Percentiles rank a stretch among this genome's conserved stretches.
Conservation (phyloP, 2,113 vertebrate genomes). For the Pampusana beccarii region DNA sequence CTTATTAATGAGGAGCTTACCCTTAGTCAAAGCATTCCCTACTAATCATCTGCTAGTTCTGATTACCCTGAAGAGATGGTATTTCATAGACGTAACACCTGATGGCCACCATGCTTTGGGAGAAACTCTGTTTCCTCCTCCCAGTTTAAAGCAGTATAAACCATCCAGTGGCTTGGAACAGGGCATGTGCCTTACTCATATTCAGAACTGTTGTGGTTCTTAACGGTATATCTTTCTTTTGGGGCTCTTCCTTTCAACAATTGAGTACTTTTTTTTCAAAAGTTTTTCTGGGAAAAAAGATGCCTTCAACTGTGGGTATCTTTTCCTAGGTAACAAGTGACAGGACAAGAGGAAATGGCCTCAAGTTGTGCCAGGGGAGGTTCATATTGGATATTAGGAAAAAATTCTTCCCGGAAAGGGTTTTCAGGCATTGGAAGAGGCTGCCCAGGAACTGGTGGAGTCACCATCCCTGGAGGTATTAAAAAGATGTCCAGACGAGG, state of each 20-base stretch:
- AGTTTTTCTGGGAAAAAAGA: background rate
- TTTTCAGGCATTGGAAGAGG: too few relatives aligned
- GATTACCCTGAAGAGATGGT: background rate
- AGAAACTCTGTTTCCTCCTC: background rate
- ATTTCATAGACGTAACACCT: background rate
- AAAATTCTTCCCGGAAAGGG: too few relatives aligned
- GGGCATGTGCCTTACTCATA: background rate
- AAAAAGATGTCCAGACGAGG: too few relatives aligned
- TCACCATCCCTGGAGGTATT: too few relatives aligned
- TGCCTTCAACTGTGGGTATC: background rate
- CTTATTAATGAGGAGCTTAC: background rate
- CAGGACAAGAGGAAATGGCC: too few relatives aligned
- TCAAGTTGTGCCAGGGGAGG: too few relatives aligned
- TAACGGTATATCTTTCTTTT: background rate
- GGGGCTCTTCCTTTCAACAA: background rate
- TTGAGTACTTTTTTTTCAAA: background rate
- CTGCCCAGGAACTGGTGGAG: too few relatives aligned
- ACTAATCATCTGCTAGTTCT: background rate
- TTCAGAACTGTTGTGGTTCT: background rate
- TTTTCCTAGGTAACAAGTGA: too few relatives aligned
- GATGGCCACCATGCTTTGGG: background rate
- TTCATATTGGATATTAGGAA: too few relatives aligned
- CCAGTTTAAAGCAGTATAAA: background rate
- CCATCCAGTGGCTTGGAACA: background rate
- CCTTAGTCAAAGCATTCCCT: background rate